Base-by-base conservation (phyloP, 2,888 invertebrate genomes). In the Cantharis lateralis region DNA sequence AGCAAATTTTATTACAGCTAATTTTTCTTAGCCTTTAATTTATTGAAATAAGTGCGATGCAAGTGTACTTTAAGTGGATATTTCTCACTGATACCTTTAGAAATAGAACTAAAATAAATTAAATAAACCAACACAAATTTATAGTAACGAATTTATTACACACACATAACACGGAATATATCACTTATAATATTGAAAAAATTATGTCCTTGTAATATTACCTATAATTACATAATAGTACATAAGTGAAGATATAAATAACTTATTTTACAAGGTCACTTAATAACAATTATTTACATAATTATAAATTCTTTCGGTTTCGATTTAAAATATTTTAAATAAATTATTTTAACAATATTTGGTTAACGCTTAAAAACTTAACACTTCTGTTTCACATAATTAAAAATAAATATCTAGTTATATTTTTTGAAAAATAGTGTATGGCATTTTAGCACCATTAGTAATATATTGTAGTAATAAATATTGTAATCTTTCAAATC, bases 101-200 rank as follows among this genome's bases (percentile, higher is more conserved):
- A 28, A 28, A 2, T 2, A 28, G 0, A 28, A 28, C 10, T 13
- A 32, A 13, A 1, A 28, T 10, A 18, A 18, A 63, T 10, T 11
- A 18, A 63, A 63, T 24, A 20, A 64, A 20, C 20, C 20, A 66
- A 66, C 20, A 20, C n/a, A 66, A 66, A n/a, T 20, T 66, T 66
- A 66, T 66, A 66, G 24, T 66, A 66, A 66, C 64, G 64, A 66
- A 20, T 73, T 74, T 75, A 75, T 75, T 75, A 75, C 75, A 75
- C 75, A 75, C 75, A 75, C 68, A 71, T 75, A 75, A 75, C 75
- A 75, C 71, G 75, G 75, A 75, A 71, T 75, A 75, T 75, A 75
- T 75, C 68, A 62, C 71, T 75, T 71, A 75, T 75, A 15, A 32
- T 71, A 75, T 75, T 71, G 28, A 62, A 71, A 75, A 75, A 71